Base-by-base conservation (phyloP, 2,113 vertebrate species). In the Rhabdomys dilectus region DNA sequence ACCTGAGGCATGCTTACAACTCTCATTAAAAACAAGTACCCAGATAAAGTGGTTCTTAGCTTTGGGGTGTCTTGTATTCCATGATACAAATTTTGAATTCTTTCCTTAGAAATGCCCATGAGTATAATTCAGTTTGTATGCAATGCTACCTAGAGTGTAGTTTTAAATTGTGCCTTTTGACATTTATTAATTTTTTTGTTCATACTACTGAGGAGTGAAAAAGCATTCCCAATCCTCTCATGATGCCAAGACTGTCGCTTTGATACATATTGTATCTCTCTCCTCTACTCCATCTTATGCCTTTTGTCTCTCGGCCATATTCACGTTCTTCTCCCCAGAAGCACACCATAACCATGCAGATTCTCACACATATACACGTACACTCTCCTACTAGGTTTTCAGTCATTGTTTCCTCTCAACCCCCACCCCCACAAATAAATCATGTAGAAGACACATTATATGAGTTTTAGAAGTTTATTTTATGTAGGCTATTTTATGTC, bases 111-210 rank as follows among this genome's bases (percentile, higher is more conserved):
- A 93, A 64, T 68, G 1, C n/a, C 5, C 31, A 85, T 22, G 13
- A 9, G 13, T 70, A 60, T 24, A 16, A 93, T 21, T 73, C 10
- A 93, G 62, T 92, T 88, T 81, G 42, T 16, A 24, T 60, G 34
- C 10, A 75, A 36, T 85, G 70, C 19, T 92, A 29, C 60, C 2
- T 36, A 94, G 51, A n/a, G 29, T 91, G 77, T 12, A 16, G 31
- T 81, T 93, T 91, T 72, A 89, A 81, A 56, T 91, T 81, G 7
- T 72, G 60, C 91, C 90, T 97, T 56, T 93, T 89, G 62, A 77
- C 24, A 88, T 72, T 34, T 93, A 81, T 94, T 92, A 64, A 29
- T 70, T 90, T 88, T 29, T 70, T 60, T 68, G 48, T 34, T 34
- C 26, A 34, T 88, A 85, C 85, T 93, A 94, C 82, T 48, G 53